Base-by-base conservation (phyloP, 1,140 invertebrate species). In the Plodia interpunctella region DNA sequence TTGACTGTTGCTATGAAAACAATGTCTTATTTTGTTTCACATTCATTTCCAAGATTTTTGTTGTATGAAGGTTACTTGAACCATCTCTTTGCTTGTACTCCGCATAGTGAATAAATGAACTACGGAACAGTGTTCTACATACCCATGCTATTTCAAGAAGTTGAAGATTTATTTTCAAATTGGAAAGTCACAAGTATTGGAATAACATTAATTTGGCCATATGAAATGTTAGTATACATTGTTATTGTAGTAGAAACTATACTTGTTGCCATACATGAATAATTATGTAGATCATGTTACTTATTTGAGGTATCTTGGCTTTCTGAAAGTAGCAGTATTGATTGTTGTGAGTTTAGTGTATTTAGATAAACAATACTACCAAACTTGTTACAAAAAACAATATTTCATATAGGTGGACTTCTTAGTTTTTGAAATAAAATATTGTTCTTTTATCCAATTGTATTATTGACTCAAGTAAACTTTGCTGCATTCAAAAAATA, bases 151-250 rank as follows among this genome's bases (percentile, higher is more conserved):
- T 60, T 52, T 21, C 68, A 70, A 73, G 59, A 57, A 55, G 52
- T 64, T 62, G 59, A 44, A 56, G 53, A 52, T 35, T 55, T 57
- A 49, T 59, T 21, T 60, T 32, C 55, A 52, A 62, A 73, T 65
- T 58, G 49, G 58, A 66, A 44, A 68, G 55, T 64, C 64, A 49
- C 62, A 68, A 67, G 55, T 58, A 60, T 52, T 60, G 53, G 51
- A 66, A 63, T 63, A 58, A 52, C 8, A 55, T 63, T 49, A 63
- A 67, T 57, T 57, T 63, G 57, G 53, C 55, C 68, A 19, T 65
- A 32, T 65, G 64, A 72, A 68, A 72, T 71, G 71, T 74, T 68
- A 70, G 71, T 74, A 70, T 32, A 6, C 6, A 51, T 49, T 4
- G 55, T 49, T 44, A 10, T 15, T 44, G 38, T 15, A 15, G 38